Base-by-base conservation (phyloP, 2,113 vertebrate species). In the Telmatochromis sp. region DNA sequence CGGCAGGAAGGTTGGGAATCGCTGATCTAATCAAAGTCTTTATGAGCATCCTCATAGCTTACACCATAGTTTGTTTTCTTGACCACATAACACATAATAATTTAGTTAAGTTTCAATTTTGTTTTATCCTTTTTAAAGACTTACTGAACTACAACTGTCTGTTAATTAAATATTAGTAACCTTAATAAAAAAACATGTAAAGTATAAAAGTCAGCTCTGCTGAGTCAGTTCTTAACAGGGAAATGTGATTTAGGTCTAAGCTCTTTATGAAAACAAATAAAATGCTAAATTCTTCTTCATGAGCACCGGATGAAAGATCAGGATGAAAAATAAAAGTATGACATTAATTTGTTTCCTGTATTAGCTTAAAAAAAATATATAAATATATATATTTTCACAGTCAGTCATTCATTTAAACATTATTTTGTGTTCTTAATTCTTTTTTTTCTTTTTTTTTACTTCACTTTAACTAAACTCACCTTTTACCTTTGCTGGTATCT, bases 391-490 rank as follows among this genome's bases (percentile, higher is more conserved):
- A 0, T 60, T 33, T 60, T 73, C 40, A 45, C 68, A 26, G 21
- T 70, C 65, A 42, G 37, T 42, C 0, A 0, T 45, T 45, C 21
- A 26, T 73, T 73, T 45, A 45, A 45, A 45, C 37, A 45, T 45
- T 60, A 33, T 73, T 73, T 73, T 40, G 7, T 40, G 19, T 45
- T 73, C 5, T 73, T 15, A 37, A 37, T 5, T 35, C 0, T 35
- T 19, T 1, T 42, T 1, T 3, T 11, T 5, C 0, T 3, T 5
- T 35, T 21, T 21, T 13, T 40, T 68, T 4, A 7, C 2, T 40
- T 19, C 3, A 12, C 4, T n/a, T 37, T 21, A 37, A 23, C 19
- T 37, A 33, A 17, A 65, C 17, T 65, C 17, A 33, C 2, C 4
- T n/a, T 65, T 65, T 21, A 35, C 9, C 31, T 35, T 35, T 33